Evolutionary conservation across 2,113 vertebrate species (phyloP), one percentile per base, ranked within the genome.

Genomic region (Cacatua alba): DNA sequence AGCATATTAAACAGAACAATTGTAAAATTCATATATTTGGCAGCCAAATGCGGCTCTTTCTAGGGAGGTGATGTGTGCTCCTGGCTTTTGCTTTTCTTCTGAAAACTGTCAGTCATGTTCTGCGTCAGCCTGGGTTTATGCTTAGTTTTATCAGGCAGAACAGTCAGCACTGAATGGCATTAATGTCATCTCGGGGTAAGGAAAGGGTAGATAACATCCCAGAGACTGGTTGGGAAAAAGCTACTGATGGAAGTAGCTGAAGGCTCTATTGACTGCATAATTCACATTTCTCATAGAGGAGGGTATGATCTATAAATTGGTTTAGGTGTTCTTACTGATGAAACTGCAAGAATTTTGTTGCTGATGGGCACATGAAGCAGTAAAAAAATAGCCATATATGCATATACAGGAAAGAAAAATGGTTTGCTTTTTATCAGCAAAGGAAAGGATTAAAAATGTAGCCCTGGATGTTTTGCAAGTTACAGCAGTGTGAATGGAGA

Each of bases 321-420:
- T 92, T 86, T 67, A 74, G 80, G 49, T 53, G 92, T 90, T 95
- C 70, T 78, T 86, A 67, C 33, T 88, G 88, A 90, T 95, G 94
- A 93, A 93, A 82, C 46, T 94, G 78, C 25, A 82, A 95, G 64
- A 94, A 70, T 91, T 95, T 94, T 86, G 62, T 85, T 95, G 86
- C 83, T 88, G 81, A 81, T 88, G 49, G 65, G 59, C 37, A 89
- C 10, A 49, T 33, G 46, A 94, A 90, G 29, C 51, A 81, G 23
- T 74, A 95, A 91, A 55, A 95, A 95, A 92, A 88, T 76, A 81
- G 24, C 57, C 8, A 8, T 21, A 55, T 63, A n/a, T 37, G 25
- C 57, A 62, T 43, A 76, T 18, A 60, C 0, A 4, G 21, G 63
- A 88, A 96, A 77, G 68, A 92, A 65, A 92, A 97, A 91, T 48